These are phyloP conservation scores for Argentina silus DNA, from an alignment of 2,797 vertebrate species.

Conservation along the genomic window DNA sequence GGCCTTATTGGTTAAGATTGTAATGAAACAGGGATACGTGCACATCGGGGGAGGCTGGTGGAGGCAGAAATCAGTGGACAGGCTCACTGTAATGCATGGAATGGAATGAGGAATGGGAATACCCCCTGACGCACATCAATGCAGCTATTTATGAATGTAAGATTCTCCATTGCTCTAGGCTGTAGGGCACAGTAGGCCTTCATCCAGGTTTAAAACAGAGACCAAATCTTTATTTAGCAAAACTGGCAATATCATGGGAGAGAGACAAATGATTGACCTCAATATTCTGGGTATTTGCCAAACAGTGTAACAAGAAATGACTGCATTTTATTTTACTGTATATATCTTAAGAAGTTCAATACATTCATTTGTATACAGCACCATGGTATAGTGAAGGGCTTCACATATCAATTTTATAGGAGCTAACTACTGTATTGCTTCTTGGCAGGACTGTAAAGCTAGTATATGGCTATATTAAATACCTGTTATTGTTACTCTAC, in stretches of 20 bases:
- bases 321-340: not conserved
- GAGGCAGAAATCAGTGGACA: no score
- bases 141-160: constrained; percentile 31
- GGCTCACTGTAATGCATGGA: no score
- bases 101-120: no score
- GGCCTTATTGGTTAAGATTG: constrained; percentile 13
- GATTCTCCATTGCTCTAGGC: not conserved
- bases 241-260: not conserved
- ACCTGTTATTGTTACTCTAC: constrained; percentile 14
- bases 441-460: constrained; percentile 62
- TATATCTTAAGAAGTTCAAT: not conserved
- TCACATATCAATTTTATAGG: constrained; percentile 6
- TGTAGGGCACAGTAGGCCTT: not conserved
- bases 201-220: constrained; percentile 23
- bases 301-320: constrained; percentile 16
- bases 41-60: not conserved
- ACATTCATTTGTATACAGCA: not conserved
- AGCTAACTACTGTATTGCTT: constrained; percentile 44
- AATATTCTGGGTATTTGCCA: constrained; percentile 20
- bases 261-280: constrained; percentile 1
- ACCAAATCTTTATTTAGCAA: constrained; percentile 54
- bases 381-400: not conserved
- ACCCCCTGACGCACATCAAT: not conserved
- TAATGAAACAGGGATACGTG: constrained; percentile 23
- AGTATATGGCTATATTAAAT: constrained; percentile 41